Percentiles rank a stretch among this genome's conserved stretches.
Conservation (phyloP, 2,113 vertebrate species). For the Pseudorasbora parva region DNA sequence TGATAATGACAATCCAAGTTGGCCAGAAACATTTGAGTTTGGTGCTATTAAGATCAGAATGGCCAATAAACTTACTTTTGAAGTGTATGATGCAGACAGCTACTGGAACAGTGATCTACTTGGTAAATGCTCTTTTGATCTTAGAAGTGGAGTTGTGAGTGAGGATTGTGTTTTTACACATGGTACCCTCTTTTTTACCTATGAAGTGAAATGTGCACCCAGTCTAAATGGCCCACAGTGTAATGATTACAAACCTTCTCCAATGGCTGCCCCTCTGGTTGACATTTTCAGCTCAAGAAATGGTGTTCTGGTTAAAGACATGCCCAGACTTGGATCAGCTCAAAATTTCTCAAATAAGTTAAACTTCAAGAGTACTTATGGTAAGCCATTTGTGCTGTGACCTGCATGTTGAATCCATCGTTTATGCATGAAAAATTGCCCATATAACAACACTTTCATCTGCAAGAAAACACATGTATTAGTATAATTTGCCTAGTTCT, state of each 20-base stretch:
- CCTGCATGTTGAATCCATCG: not conserved
- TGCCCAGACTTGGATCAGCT: not conserved
- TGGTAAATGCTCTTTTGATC: conserved; percentile 60
- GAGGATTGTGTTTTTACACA: conserved; percentile 63
- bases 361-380: not conserved
- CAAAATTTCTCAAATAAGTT: not conserved
- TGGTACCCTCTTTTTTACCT: conserved; percentile 69
- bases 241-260: conserved; percentile 65
- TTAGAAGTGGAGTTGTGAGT: not conserved
- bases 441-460: not conserved
- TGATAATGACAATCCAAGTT: conserved; percentile 71
- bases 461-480: not conserved
- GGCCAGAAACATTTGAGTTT: conserved; percentile 65
- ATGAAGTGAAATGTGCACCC: conserved; percentile 61
- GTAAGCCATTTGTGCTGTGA: not conserved
- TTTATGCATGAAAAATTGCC: not conserved
- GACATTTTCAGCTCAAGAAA: conserved; percentile 65
- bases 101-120: conserved; percentile 70
- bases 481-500: not conserved
- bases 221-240: conserved; percentile 70
- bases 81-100: conserved; percentile 72
- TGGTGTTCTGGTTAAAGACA: conserved; percentile 58
- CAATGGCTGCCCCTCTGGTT: conserved; percentile 55
- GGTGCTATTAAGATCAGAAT: conserved; percentile 58
- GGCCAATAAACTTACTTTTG: conserved; percentile 53